Evolutionary conservation across 2,113 vertebrate genomes (phyloP).

Genomic region (Corythornis vintsioides): DNA sequence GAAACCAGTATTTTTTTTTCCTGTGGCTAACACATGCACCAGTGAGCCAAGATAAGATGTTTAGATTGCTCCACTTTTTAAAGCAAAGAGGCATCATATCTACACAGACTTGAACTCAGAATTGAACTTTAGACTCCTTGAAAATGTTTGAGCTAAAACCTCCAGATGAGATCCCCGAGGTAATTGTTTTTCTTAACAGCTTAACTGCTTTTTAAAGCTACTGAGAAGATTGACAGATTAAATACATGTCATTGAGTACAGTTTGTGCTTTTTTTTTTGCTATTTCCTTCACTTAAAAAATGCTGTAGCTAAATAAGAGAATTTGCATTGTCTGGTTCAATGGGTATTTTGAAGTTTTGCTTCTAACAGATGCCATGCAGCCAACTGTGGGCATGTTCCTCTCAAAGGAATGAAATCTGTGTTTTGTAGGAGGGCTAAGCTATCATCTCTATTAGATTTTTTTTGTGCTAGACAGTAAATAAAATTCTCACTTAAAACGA

Average conservation of each 20-base stretch:
- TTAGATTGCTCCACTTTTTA: neutral
- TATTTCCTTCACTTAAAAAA: conserved; percentile 36
- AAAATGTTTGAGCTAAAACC: conserved; percentile 5
- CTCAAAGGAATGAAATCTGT: conserved; percentile 7
- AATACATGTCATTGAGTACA: conserved; percentile 29
- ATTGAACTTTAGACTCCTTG: conserved; percentile 7
- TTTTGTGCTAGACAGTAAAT: neutral
- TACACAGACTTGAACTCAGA: neutral
- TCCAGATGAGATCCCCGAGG: neutral
- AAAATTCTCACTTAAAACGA: neutral
- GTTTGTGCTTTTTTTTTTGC: conserved; percentile 20
- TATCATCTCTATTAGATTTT: neutral
- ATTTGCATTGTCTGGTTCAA: neutral
- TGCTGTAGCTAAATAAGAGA: neutral
- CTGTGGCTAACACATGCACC: neutral
- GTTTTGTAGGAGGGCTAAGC: neutral
- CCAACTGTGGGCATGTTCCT: neutral
- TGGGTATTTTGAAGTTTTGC: neutral
- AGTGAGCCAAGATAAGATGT: neutral
- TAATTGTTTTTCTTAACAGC: conserved; percentile 44
- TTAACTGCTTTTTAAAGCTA: conserved; percentile 33
- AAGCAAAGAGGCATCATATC: neutral
- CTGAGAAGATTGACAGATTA: conserved; percentile 50
- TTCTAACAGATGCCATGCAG: neutral
- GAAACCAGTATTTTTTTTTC: neutral